Evolutionary conservation across 2,113 vertebrate species (phyloP), one percentile per base, ranked within the genome.

Genomic region (Prietella phreatophila): DNA sequence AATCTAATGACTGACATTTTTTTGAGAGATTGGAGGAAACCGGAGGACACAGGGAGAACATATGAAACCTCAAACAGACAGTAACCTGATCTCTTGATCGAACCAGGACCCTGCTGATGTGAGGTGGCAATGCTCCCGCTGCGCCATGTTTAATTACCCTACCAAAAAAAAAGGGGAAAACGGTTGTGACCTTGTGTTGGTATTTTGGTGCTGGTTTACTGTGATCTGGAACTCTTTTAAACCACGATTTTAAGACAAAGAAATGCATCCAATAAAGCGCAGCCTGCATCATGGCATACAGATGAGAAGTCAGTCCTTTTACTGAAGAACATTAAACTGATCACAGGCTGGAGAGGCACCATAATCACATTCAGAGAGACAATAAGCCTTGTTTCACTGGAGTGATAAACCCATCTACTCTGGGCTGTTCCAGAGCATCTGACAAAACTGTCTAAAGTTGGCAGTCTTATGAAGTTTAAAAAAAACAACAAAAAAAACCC

Each of bases 201-300:
- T 47, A 83, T 83, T 61, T 17, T 19, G 3, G 60, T 36, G 22
- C 60, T 17, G 42, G 22, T 65, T 83, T 83, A 79, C 50, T 17
- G 27, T 55, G 76, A 79, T 15, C 47, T 6, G 1, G 7, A 81
- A 36, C 79, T 22, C 27, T 53, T 55, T 55, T 22, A 84, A 69
- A 84, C 6, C 22, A 20, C 19, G 19, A 33, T 5, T 50, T 71
- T 53, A 84, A 93, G 92, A 96, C 93, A 97, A 97, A 96, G 93
- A 91, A 85, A 91, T 93, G 94, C 92, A 90, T 92, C 93, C 93
- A 91, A 91, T 95, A 96, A 96, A 96, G 95, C 92, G 92, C 67
- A 30, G 89, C 85, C 88, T 33, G 91, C 90, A 82, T 91, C 88
- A 92, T 84, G 39, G 88, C 89, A 88, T 67, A 89, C 60, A 73